Base-by-base conservation (phyloP, 92 coral and sea anemone genomes). In the Epizoanthus ramosus region DNA sequence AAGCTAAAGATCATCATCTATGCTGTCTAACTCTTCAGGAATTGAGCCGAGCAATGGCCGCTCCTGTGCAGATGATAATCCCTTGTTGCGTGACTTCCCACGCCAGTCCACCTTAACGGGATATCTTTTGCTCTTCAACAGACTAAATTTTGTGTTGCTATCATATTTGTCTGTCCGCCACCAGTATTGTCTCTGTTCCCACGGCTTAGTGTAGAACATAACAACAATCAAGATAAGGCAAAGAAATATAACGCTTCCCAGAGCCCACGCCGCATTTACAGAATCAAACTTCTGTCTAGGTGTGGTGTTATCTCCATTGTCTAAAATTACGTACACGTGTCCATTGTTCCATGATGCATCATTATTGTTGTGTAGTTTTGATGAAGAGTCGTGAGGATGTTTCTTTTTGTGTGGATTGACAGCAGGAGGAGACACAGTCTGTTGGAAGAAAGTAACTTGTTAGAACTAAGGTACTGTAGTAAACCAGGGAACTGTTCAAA, bases 261-360 rank as follows among this genome's bases (percentile, higher is more conserved):
- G 89, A 9, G 99, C 99, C 99, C 99, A 96, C 0, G 98, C 99
- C 16, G 99, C 99, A 86, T 96, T 91, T 6, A 83, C 92, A 12
- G 95, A 87, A 80, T 96, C 94, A 79, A 96, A 87, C 58, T 89
- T 88, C 72, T 86, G 89, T 72, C 86, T 84, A 45, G 68, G 88
- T 14, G 85, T 87, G 54, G 76, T 79, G 16, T 85, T 86, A 10
- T 86, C 88, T 43, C 53, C 72, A 33, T 74, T 85, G 12, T 85
- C 85, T 35, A 93, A 89, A 72, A 93, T 91, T 5, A 91, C 88
- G 15, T 88, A 19, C 18, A 84, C 88, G 2, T 77, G 71, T n/a
- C 82, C 82, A 19, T 77, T 77, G 82, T 77, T 77, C 82, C 82
- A 77, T 68, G 80, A 68, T 37, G 90, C 18, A 59, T 73, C 81